phyloP scores from a whole-genome alignment of 2,113 vertebrate genomes.

The Gobiocypris rarus region DNA sequence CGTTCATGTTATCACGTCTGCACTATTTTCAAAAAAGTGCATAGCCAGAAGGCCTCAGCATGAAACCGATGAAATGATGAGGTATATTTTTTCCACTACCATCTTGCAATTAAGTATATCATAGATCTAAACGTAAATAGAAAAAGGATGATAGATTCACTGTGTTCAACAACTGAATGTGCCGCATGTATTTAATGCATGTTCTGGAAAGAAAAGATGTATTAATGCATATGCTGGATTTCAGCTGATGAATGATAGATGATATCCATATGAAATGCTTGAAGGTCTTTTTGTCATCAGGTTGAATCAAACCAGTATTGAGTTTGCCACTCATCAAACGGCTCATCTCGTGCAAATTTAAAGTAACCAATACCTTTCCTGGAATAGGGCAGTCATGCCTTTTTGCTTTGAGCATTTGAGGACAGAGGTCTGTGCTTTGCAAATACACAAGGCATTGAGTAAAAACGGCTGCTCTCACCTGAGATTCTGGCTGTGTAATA shows the following conservation, averaged over 20 bases:
- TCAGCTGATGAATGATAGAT: conserved; percentile 65
- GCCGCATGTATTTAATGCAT: conserved; percentile 11
- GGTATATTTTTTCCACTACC: conserved; percentile 37
- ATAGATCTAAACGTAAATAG: conserved; percentile 50
- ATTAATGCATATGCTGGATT: conserved; percentile 16
- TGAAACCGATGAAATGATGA: conserved; percentile 62
- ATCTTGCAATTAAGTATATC: conserved; percentile 41
- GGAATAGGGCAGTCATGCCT: conserved; percentile 51
- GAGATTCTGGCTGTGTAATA: background rate
- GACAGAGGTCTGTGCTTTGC: conserved; percentile 41
- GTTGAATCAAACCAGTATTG: conserved; percentile 52
- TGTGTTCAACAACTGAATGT: background rate
- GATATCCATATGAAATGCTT: conserved; percentile 59
- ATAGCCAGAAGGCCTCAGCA: conserved; percentile 55
- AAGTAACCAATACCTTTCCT: conserved; percentile 51
- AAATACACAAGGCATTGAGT: conserved; percentile 35
- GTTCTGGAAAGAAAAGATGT: conserved; percentile 44
- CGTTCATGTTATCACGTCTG: conserved; percentile 55
- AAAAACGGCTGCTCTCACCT: background rate
- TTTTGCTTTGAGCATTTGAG: conserved; percentile 47
- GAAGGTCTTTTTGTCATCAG: conserved; percentile 54
- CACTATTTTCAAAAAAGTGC: conserved; percentile 53
- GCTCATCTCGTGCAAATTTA: conserved; percentile 52
- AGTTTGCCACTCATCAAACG: conserved; percentile 36
- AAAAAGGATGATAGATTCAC: conserved; percentile 3